Base-by-base conservation (phyloP, 23 tunicate genomes). In the Aplidium turbinatum region DNA sequence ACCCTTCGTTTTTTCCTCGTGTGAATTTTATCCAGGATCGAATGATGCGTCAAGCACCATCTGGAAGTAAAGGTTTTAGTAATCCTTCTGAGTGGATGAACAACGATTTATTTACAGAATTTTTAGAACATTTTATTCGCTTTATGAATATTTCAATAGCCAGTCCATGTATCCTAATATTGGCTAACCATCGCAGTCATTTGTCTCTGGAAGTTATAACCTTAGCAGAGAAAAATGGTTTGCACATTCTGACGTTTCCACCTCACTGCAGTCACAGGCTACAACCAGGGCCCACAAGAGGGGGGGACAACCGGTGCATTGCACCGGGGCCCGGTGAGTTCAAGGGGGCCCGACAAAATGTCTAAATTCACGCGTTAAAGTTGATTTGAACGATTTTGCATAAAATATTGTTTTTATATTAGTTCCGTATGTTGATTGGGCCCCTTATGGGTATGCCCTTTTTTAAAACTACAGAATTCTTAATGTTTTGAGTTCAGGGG, bases 261-360 rank as follows among this genome's bases (percentile, higher is more conserved):
- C 82, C 82, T 18, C 80, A 75, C 29, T 75, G 80, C 75, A 75
- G 80, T 33, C 80, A 75, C 23, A 58, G 80, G 54, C 48, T 77
- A 1, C 82, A n/a, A n/a, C n/a, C n/a, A n/a, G n/a, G n/a, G n/a
- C n/a, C n/a, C n/a, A n/a, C n/a, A n/a, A n/a, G n/a, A n/a, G n/a
- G n/a, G n/a, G n/a, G n/a, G n/a, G n/a, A n/a, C n/a, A n/a, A n/a
- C n/a, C n/a, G n/a, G n/a, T n/a, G n/a, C n/a, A n/a, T n/a, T n/a
- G n/a, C n/a, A n/a, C n/a, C n/a, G n/a, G n/a, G n/a, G n/a, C n/a
- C n/a, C n/a, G n/a, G n/a, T n/a, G n/a, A n/a, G n/a, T n/a, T n/a
- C n/a, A n/a, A n/a, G n/a, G n/a, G n/a, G n/a, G n/a, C n/a, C n/a
- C n/a, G n/a, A n/a, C n/a, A n/a, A n/a, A n/a, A n/a, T n/a, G n/a